Evolutionary conservation across 1,140 invertebrate species (phyloP).

Genomic region (Drosophila repleta): DNA sequence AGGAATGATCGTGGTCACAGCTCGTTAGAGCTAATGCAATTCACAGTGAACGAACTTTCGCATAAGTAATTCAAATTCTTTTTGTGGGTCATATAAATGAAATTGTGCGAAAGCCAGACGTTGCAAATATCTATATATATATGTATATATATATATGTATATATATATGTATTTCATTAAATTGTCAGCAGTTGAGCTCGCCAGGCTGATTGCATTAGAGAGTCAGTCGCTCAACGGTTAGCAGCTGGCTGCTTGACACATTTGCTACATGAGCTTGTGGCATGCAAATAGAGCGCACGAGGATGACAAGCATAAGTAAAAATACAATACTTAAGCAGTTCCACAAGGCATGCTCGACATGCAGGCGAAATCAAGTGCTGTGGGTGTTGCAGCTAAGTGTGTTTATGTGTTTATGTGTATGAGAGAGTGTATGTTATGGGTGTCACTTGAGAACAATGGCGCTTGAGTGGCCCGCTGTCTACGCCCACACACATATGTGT

Average conservation of each 20-base stretch:
- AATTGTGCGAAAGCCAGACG: constrained; percentile 38
- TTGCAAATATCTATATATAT: not conserved
- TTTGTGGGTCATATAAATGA: constrained; percentile 33
- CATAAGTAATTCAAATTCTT: constrained; percentile 3
- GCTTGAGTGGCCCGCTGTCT: constrained; percentile 42
- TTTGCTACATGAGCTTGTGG: constrained; percentile 33
- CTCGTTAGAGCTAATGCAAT: constrained; percentile 3
- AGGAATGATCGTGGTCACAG: too few relatives aligned
- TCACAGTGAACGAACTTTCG: not conserved
- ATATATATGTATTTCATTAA: constrained; percentile 56
- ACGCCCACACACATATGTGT: not conserved
- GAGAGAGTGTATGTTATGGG: constrained; percentile 3
- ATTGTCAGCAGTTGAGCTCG: constrained; percentile 55
- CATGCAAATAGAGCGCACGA: constrained; percentile 7
- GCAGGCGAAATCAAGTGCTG: constrained; percentile 11
- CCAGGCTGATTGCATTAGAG: constrained; percentile 68
- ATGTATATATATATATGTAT: not conserved
- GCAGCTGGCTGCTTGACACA: constrained; percentile 38
- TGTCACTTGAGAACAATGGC: constrained; percentile 62
- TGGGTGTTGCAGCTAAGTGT: constrained; percentile 15
- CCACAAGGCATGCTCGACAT: constrained; percentile 29
- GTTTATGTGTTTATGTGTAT: constrained; percentile 1
- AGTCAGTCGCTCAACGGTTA: constrained; percentile 25
- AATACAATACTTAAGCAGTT: constrained; percentile 36
- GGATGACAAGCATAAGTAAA: constrained; percentile 21